Conservation (phyloP, 2,888 invertebrate species). For the Hedychridium roseum region DNA sequence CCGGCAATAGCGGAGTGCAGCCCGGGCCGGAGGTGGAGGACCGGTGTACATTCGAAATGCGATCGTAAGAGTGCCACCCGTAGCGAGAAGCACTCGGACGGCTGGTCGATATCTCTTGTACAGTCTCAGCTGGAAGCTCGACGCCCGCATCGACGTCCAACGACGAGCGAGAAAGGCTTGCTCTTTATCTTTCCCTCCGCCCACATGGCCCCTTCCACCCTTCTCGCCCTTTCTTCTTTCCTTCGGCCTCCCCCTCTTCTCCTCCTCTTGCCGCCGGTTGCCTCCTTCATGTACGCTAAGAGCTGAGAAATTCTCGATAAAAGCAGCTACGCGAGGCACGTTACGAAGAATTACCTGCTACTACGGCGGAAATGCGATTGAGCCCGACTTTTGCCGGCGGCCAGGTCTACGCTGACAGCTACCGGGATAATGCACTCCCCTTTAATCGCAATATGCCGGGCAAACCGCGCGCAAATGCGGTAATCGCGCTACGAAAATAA, state of each 20-base stretch:
- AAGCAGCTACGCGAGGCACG: conserved; percentile 12
- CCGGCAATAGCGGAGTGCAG: conserved; percentile 17
- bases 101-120: conserved; percentile 39
- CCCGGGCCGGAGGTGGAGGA: neutral
- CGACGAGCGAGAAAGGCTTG: neutral
- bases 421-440: conserved; percentile 19
- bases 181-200: too few relatives aligned
- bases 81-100: conserved; percentile 11
- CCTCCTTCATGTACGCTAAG: neutral
- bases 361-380: conserved; percentile 18
- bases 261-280: neutral
- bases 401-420: conserved; percentile 16
- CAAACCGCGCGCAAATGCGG: conserved; percentile 12
- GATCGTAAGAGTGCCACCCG: conserved; percentile 36
- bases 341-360: conserved; percentile 17
- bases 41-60: conserved; percentile 25
- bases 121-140: conserved; percentile 30
- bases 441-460: conserved; percentile 15
- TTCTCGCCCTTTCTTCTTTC: neutral
- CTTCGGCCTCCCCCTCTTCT: neutral
- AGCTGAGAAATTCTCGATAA: conserved; percentile 20
- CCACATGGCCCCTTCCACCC: too few relatives aligned
- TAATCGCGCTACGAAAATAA: conserved; percentile 14
- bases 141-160: conserved; percentile 24
- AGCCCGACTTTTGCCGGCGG: neutral